Conservation (phyloP, 2,888 invertebrate genomes). For the Euplexia lucipara region DNA sequence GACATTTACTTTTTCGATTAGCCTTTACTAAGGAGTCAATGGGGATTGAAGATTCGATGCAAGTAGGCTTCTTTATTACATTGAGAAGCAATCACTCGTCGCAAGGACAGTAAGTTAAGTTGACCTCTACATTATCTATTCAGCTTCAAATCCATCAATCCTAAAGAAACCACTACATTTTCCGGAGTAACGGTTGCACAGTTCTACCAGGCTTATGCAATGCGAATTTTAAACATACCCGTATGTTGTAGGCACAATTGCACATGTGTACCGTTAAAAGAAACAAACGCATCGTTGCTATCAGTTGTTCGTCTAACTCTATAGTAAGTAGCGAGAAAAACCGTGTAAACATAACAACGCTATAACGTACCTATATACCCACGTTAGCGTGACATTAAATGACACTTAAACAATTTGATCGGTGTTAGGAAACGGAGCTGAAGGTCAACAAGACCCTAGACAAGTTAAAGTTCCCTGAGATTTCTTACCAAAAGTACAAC, state of each 20-base stretch:
- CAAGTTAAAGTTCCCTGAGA: too few species aligned
- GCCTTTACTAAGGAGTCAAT: background rate
- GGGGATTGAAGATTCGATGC: background rate
- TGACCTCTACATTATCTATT: slow-evolving; percentile 12
- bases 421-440: too few species aligned
- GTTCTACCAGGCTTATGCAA: slow-evolving; percentile 13
- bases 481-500: too few species aligned
- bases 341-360: background rate
- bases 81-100: background rate
- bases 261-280: slow-evolving; percentile 16
- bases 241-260: slow-evolving; percentile 27
- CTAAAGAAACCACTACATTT: slow-evolving; percentile 1
- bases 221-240: slow-evolving; percentile 34
- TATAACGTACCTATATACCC: too few species aligned
- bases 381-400: background rate
- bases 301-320: slow-evolving; percentile 6
- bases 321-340: slow-evolving; percentile 14
- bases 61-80: background rate
- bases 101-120: background rate
- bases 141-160: background rate
- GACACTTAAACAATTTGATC: background rate
- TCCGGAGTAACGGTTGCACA: slow-evolving; percentile 20
- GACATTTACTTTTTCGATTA: background rate
- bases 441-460: too few species aligned
- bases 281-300: slow-evolving; percentile 20